Evolutionary conservation across 2,888 invertebrate genomes (phyloP).

Genomic region (Lasioglossum morio): DNA sequence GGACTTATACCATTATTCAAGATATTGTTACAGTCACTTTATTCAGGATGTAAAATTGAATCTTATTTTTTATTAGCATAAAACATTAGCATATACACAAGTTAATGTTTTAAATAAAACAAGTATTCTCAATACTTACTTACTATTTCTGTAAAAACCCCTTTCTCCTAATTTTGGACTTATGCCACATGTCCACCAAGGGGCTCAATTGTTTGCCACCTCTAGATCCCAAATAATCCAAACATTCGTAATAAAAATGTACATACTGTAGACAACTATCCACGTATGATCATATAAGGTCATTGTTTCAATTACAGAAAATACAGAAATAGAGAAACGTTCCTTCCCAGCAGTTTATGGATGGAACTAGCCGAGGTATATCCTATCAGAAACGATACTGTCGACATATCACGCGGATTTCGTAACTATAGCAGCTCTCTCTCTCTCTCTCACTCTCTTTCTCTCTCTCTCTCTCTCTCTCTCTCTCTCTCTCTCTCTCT

Average conservation of each 20-base stretch:
- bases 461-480: neutral
- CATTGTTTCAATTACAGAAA: neutral
- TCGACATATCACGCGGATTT: conserved; percentile 60
- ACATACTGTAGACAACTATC: neutral
- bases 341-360: neutral
- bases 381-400: neutral
- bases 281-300: neutral
- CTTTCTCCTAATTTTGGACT: no score
- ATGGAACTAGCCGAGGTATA: neutral
- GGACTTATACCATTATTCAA: no score
- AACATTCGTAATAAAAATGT: neutral
- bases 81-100: no score
- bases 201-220: neutral
- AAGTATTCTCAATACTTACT: no score
- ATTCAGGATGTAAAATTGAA: no score
- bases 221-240: neutral
- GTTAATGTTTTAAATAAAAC: no score
- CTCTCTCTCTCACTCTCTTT: neutral
- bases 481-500: neutral
- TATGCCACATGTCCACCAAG: no score
- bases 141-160: no score
- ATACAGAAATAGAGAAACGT: neutral
- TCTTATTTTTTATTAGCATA: no score
- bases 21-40: no score
- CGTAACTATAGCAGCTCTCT: conserved; percentile 22